Conservation (phyloP, 2,888 invertebrate species). For the Apamea epomidion region DNA sequence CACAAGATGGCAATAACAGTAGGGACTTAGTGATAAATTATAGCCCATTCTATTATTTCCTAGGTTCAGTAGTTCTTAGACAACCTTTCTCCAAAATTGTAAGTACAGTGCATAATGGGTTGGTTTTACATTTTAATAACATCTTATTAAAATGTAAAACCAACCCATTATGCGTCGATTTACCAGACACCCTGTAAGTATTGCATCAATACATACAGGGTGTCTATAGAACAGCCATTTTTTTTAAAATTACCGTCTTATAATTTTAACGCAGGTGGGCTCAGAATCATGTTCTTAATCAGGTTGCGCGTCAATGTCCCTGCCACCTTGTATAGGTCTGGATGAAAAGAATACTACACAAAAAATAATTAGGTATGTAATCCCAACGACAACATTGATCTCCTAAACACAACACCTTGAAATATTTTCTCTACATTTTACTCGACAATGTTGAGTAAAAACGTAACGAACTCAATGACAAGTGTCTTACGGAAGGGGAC, state of each 20-base stretch:
- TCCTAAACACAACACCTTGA: not conserved
- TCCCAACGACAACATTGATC: not conserved
- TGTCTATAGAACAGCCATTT: not conserved
- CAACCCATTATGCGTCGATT: no score
- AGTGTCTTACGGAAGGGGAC: constrained; percentile 53
- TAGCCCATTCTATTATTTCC: constrained; percentile 2
- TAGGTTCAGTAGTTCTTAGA: not conserved
- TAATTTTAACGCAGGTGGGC: no score
- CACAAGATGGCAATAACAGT: constrained; percentile 14
- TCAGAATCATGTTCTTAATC: not conserved
- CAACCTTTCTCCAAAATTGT: not conserved
- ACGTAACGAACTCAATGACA: constrained; percentile 66
- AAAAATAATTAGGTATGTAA: not conserved
- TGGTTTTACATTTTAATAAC: not conserved
- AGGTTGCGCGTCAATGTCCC: not conserved
- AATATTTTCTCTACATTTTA: constrained; percentile 4
- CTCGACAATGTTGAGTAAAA: constrained; percentile 30
- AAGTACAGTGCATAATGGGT: not conserved
- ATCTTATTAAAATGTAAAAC: no score
- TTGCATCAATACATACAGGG: not conserved
- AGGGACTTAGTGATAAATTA: constrained; percentile 1
- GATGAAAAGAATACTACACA: no score
- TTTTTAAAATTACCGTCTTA: not conserved
- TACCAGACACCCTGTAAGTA: no score
- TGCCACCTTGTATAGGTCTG: not conserved